Evolutionary conservation across 2,888 invertebrate species (phyloP).

Genomic region (Oligia strigilis): DNA sequence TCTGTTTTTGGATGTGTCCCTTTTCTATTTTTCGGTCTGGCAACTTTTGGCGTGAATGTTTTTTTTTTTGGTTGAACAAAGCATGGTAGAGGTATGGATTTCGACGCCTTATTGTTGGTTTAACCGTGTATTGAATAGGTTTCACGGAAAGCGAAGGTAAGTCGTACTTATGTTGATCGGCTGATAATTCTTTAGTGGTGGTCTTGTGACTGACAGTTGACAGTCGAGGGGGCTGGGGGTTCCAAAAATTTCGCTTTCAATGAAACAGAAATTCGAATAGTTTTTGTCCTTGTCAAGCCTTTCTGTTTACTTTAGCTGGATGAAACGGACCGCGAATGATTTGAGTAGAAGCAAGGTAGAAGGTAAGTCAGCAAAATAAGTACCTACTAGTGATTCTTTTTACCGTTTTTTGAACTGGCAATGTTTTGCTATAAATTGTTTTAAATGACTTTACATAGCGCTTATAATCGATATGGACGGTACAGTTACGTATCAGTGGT

Average conservation of each 20-base stretch:
- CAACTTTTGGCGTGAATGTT: slow-evolving; percentile 83
- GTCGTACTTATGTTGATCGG: slow-evolving; percentile 77
- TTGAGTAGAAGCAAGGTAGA: not conserved
- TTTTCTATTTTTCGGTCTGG: slow-evolving; percentile 86
- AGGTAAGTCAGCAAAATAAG: not conserved
- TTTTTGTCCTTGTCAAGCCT: slow-evolving; percentile 57
- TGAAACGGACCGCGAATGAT: slow-evolving; percentile 62
- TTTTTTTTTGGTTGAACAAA: slow-evolving; percentile 76
- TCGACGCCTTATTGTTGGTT: slow-evolving; percentile 89
- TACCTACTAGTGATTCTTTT: not conserved
- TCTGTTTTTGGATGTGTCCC: slow-evolving; percentile 88
- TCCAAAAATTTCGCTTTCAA: slow-evolving; percentile 83
- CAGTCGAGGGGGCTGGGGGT: slow-evolving; percentile 76
- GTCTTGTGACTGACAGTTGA: slow-evolving; percentile 84
- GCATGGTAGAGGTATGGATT: slow-evolving; percentile 84
- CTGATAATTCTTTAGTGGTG: slow-evolving; percentile 83
- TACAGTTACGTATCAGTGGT: slow-evolving; percentile 31
- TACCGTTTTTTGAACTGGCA: not conserved
- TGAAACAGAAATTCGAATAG: slow-evolving; percentile 59
- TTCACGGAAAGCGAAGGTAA: slow-evolving; percentile 87
- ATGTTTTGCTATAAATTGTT: slow-evolving; percentile 19
- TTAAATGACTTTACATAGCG: slow-evolving; percentile 5
- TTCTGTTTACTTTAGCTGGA: slow-evolving; percentile 48
- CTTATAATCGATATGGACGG: slow-evolving; percentile 55
- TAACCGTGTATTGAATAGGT: slow-evolving; percentile 82